Base-by-base conservation (phyloP, 2,888 invertebrate species). In the Cinara cedri region DNA sequence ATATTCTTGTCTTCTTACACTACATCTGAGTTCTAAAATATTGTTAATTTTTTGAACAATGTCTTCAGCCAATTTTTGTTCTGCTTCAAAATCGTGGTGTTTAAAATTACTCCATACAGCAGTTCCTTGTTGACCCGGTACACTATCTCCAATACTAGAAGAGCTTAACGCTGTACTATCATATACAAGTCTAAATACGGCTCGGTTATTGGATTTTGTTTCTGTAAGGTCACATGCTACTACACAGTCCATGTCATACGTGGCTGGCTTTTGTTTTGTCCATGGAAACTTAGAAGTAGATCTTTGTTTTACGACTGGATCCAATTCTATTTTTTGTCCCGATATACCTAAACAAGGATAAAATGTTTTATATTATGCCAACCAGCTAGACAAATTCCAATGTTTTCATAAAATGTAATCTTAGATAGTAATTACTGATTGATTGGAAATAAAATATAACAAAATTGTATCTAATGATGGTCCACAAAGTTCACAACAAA, bases 311-410 rank as follows among this genome's bases (percentile, higher is more conserved):
- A 86, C 84, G 34, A 93, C 89, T 0, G 95, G 95, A 85, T 95
- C 95, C 75, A 97, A 94, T 87, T 97, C 97, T 81, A 97, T 91
- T 85, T 94, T 93, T 84, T 96, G 96, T 9, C 95, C 91, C 16
- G 95, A 95, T 82, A 97, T 91, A 66, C 95, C 88, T 88, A 82
- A 57, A 84, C 82, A 81, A 82, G 44, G 57, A 60, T 49, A 55
- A 55, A 68, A 63, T 57, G 80, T 19, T 72, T 54, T 65, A 24
- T 26, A 70, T 4, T 6, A 34, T 34, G 3, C 34, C 34, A 34
- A 6, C 34, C 6, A 34, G 34, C 6, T 34, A 34, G 34, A 34
- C 34, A 34, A 34, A 6, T 34, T 34, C 6, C 34, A 34, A 34
- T 34, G 6, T 34, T 34, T 34, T 6, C 34, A 34, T 6, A 34